Conservation (phyloP, 2,113 vertebrate species). For the Rhombomys opimus region DNA sequence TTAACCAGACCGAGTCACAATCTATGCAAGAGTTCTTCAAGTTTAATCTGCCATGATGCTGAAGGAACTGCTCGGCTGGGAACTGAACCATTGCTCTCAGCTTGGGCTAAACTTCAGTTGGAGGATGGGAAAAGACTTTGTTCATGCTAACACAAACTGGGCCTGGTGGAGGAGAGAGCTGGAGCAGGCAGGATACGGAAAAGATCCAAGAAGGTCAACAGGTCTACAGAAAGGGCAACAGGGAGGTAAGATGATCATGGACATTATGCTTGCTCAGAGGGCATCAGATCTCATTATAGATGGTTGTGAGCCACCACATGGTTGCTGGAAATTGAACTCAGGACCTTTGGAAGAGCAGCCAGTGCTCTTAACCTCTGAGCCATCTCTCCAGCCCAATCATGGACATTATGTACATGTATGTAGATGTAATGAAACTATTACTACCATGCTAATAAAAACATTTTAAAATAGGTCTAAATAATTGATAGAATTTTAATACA, state of each 20-base stretch:
- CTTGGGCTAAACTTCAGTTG: neutral
- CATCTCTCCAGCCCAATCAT: no score
- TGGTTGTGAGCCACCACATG: no score
- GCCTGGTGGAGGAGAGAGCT: neutral
- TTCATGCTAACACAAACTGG: neutral
- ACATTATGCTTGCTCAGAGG: no score
- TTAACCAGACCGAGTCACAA: neutral
- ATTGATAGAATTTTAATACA: slow-evolving; percentile 54
- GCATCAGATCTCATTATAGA: no score
- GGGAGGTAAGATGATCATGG: no score
- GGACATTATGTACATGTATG: neutral
- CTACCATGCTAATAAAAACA: neutral
- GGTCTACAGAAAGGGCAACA: neutral
- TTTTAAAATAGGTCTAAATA: slow-evolving; percentile 43
- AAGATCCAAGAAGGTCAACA: neutral
- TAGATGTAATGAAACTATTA: neutral
- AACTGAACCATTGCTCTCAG: neutral
- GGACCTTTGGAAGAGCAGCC: no score
- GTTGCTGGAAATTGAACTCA: no score
- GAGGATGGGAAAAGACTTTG: neutral
- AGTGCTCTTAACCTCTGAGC: no score
- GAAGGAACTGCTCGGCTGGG: neutral
- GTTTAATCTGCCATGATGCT: neutral
- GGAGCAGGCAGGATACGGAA: neutral
- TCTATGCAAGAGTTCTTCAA: neutral